Conservation (phyloP, 2,113 vertebrate genomes). For the Mohoua ochrocephala region DNA sequence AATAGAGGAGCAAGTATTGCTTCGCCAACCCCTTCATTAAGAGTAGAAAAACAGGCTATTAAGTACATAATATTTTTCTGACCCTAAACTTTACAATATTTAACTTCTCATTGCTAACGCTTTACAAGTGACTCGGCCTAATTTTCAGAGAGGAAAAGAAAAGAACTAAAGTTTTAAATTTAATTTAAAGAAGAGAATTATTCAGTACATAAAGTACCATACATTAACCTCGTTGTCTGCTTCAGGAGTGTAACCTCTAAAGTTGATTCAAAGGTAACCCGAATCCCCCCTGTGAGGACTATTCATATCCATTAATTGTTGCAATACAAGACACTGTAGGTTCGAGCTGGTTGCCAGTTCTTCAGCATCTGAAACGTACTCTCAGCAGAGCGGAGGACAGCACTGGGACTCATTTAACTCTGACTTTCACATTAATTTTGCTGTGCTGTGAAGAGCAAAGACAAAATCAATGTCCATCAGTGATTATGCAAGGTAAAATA, state of each 20-base stretch:
- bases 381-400: conserved; percentile 76
- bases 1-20: not conserved
- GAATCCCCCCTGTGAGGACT: conserved; percentile 65
- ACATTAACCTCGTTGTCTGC: conserved; percentile 67
- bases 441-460: conserved; percentile 82
- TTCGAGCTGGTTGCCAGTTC: conserved; percentile 68
- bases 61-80: conserved; percentile 13
- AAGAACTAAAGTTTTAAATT: conserved; percentile 48
- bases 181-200: conserved; percentile 50
- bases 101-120: conserved; percentile 16
- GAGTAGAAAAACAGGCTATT: not conserved
- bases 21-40: not conserved
- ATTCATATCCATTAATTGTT: conserved; percentile 78
- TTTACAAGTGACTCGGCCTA: conserved; percentile 21
- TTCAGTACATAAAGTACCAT: conserved; percentile 46
- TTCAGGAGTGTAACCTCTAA: conserved; percentile 73
- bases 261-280: conserved; percentile 70
- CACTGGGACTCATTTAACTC: conserved; percentile 77
- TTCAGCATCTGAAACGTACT: conserved; percentile 68
- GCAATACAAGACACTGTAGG: conserved; percentile 66
- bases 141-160: conserved; percentile 37
- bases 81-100: conserved; percentile 19
- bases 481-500: conserved; percentile 82
- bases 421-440: conserved; percentile 84
- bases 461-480: conserved; percentile 84